Percentiles rank a stretch among this genome's conserved stretches.
phyloP scores from a whole-genome alignment of 2,113 vertebrate genomes.

The Furnarius figulus region DNA sequence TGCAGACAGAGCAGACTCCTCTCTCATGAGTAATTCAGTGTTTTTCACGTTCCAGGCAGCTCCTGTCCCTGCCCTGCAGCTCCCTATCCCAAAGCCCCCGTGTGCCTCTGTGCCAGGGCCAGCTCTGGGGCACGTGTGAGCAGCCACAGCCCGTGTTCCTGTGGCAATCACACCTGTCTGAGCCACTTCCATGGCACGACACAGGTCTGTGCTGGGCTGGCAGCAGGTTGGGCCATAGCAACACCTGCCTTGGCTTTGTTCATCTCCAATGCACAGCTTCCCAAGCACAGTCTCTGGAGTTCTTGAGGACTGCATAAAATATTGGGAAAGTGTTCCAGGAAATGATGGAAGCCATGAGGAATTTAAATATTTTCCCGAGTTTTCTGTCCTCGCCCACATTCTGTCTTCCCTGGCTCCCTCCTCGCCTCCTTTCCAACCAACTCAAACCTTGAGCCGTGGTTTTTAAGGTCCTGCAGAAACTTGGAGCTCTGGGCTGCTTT shows the following conservation, averaged over 20 bases:
- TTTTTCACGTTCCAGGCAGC: background rate
- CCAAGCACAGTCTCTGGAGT: background rate
- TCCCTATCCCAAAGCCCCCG: rapidly evolving
- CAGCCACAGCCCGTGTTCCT: background rate
- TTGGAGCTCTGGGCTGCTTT: background rate
- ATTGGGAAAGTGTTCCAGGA: background rate
- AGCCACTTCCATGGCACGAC: background rate
- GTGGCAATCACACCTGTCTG: rapidly evolving
- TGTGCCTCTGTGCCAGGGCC: background rate
- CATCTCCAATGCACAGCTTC: background rate
- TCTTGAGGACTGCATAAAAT: background rate
- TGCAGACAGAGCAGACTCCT: background rate
- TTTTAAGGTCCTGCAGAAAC: background rate
- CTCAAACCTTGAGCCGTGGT: background rate
- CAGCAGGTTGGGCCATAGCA: background rate
- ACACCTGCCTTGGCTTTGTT: background rate
- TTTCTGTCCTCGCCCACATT: conserved; percentile 34
- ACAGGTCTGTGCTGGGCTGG: rapidly evolving
- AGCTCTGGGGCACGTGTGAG: rapidly evolving
- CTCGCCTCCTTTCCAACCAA: background rate
- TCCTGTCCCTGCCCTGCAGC: background rate
- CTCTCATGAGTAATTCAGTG: background rate
- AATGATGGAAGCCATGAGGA: conserved; percentile 28
- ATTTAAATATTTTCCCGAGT: conserved; percentile 28
- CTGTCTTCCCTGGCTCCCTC: background rate